phyloP scores from a whole-genome alignment of 2,888 invertebrate genomes.

The Machimus rusticus region DNA sequence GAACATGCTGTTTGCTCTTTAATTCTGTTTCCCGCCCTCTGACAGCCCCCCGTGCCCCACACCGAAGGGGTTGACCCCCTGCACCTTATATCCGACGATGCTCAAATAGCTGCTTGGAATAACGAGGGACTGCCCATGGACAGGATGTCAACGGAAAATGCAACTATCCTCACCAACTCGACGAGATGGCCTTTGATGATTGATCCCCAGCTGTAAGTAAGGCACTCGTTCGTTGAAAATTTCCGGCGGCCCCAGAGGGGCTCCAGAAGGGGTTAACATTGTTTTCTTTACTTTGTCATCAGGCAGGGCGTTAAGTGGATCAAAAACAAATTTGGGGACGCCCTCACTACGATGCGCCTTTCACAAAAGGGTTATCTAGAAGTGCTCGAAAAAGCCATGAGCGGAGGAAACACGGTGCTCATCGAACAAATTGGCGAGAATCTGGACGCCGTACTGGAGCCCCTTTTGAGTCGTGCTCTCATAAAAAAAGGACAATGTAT shows the following conservation, averaged over 20 bases:
- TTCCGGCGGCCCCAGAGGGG: not conserved
- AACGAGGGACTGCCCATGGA: constrained; percentile 94
- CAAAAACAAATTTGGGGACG: constrained; percentile 80
- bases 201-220: constrained; percentile 81
- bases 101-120: constrained; percentile 92
- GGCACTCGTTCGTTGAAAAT: not conserved
- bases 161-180: constrained; percentile 89
- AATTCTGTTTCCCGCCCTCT: not conserved
- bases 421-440: constrained; percentile 91
- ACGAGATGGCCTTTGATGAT: constrained; percentile 96
- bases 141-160: constrained; percentile 95
- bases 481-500: constrained; percentile 84
- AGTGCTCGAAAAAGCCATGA: constrained; percentile 77
- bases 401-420: constrained; percentile 78
- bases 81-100: constrained; percentile 86
- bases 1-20: not conserved
- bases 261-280: not conserved
- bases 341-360: constrained; percentile 77
- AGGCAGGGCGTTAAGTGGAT: constrained; percentile 95
- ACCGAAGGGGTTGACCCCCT: constrained; percentile 83
- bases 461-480: constrained; percentile 85
- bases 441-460: constrained; percentile 93
- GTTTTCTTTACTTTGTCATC: not conserved
- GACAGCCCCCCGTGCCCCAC: constrained; percentile 71
- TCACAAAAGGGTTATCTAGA: constrained; percentile 87